Conservation (phyloP, 2,113 vertebrate species). For the Aramus guarauna region DNA sequence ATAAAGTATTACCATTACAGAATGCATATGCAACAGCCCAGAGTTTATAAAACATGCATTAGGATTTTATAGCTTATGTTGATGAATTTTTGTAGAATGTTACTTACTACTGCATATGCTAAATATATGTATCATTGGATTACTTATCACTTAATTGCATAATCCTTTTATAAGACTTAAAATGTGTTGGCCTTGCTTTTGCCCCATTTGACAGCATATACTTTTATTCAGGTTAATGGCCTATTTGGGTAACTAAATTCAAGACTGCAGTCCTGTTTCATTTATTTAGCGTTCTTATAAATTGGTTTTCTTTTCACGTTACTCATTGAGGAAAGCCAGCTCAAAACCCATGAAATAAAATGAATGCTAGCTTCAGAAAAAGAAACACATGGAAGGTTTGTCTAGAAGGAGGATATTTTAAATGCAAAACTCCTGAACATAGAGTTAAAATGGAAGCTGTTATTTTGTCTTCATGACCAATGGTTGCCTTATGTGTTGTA, state of each 20-base stretch:
- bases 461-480: not conserved
- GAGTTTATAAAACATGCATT: not conserved
- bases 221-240: constrained; percentile 7
- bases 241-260: not conserved
- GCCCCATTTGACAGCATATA: not conserved
- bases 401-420: not conserved
- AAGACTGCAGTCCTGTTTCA: not conserved
- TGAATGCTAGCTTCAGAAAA: not conserved
- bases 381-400: not conserved
- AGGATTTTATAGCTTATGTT: not conserved
- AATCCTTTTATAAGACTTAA: not conserved
- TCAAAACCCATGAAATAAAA: not conserved
- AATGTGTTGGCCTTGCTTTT: not conserved
- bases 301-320: not conserved
- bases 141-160: constrained; percentile 9
- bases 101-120: not conserved
- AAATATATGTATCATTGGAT: not conserved
- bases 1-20: not conserved
- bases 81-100: not conserved
- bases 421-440: not conserved
- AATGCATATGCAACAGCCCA: not conserved
- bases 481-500: not conserved
- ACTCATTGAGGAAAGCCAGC: not conserved
- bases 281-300: not conserved
- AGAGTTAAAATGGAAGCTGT: not conserved